Evolutionary conservation across 2,888 invertebrate species (phyloP).

Genomic region (Metopia argyrocephala): DNA sequence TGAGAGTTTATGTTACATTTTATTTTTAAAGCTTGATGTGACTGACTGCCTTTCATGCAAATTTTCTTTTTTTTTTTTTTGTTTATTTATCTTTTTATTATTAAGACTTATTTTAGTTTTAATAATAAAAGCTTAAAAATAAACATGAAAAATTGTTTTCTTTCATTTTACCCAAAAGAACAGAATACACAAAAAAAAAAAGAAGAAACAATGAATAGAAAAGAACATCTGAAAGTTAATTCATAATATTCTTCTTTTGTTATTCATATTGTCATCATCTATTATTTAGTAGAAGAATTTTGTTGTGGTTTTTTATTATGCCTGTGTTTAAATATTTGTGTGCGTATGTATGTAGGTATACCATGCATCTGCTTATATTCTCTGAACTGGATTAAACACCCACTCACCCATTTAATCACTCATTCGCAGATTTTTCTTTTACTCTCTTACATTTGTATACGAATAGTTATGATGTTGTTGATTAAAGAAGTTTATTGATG

Average conservation of each 20-base stretch:
- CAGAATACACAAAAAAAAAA: neutral
- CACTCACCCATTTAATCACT: neutral
- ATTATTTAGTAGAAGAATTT: slow-evolving; percentile 5
- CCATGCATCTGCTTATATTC: neutral
- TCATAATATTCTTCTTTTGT: slow-evolving; percentile 12
- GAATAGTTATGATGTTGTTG: slow-evolving; percentile 1
- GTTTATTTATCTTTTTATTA: no score
- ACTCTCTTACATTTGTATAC: neutral
- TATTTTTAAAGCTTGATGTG: no score
- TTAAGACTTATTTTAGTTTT: slow-evolving; percentile 20
- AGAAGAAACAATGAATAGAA: neutral
- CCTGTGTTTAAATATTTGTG: neutral
- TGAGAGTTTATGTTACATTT: slow-evolving; percentile 12
- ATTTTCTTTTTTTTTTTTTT: no score
- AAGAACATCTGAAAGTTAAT: slow-evolving; percentile 31
- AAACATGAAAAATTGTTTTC: slow-evolving; percentile 31
- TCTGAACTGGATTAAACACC: neutral
- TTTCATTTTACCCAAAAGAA: slow-evolving; percentile 14
- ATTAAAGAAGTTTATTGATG: neutral
- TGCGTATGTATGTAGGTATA: neutral
- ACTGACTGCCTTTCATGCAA: no score
- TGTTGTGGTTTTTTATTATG: no score
- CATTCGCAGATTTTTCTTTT: neutral
- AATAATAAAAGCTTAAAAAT: slow-evolving; percentile 56
- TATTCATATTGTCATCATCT: neutral